These are phyloP conservation scores for Mesodorylaimus sp. DNA, from an alignment of 2,888 invertebrate genomes.

Conservation along the genomic window DNA sequence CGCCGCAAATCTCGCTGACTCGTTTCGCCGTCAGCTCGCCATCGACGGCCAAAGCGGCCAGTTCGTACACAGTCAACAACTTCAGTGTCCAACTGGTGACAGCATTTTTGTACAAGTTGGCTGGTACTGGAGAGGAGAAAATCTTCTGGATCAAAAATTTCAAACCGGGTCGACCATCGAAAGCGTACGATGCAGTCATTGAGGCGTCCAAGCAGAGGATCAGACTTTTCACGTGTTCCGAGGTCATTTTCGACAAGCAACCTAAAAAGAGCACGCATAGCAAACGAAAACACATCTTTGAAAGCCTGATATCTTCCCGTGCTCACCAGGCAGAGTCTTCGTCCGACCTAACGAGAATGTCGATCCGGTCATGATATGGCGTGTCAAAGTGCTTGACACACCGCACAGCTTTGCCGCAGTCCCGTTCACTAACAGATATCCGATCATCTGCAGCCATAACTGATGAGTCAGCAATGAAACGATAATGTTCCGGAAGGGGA, in stretches of 20 bases:
- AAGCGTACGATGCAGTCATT: conserved; percentile 59
- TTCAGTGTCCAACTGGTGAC: conserved; percentile 70
- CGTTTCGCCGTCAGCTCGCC: conserved; percentile 21
- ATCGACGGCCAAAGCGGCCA: conserved; percentile 34
- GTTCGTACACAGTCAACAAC: conserved; percentile 60
- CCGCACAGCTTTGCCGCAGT: background rate
- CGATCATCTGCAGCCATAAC: conserved; percentile 72
- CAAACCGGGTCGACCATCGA: conserved; percentile 70
- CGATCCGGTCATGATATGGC: no score
- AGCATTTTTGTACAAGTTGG: conserved; percentile 76
- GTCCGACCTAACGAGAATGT: no score
- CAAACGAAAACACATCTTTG: conserved; percentile 5
- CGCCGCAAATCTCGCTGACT: conserved; percentile 13
- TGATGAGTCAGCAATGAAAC: conserved; percentile 77
- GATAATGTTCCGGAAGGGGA: conserved; percentile 67
- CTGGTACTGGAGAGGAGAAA: conserved; percentile 60
- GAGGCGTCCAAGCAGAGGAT: conserved; percentile 60
- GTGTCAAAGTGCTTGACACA: background rate
- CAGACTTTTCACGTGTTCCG: conserved; percentile 47
- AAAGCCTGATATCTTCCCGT: background rate
- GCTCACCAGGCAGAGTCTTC: no score
- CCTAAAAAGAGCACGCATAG: conserved; percentile 12
- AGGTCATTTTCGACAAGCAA: conserved; percentile 27
- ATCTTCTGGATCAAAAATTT: conserved; percentile 87
- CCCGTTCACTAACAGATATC: conserved; percentile 61